Base-by-base conservation (phyloP, 2,797 vertebrate species). In the Harpagifer antarcticus region DNA sequence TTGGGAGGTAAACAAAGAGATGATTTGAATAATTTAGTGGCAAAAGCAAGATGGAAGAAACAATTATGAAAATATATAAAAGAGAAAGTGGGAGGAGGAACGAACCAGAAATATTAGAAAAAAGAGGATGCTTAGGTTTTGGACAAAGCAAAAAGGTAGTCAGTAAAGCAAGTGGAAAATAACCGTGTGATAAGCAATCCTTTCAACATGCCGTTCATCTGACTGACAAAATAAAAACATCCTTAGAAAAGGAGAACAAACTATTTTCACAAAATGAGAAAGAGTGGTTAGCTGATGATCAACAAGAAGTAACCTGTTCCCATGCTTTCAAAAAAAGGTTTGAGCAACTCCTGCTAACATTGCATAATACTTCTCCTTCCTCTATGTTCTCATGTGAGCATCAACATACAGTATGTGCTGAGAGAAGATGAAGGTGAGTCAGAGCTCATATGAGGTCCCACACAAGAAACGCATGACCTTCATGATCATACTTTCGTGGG, bases 171-270 rank as follows among this genome's bases (percentile, higher is more conserved):
- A 17, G 8, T n/a, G 27, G 17, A 57, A 27, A n/a, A 17, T 48
- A 61, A 23, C 6, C 0, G 23, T 40, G 9, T 2, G 23, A 9
- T 16, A 19, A 53, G 20, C 0, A 54, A 58, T 12, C 47, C 47
- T 42, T n/a, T 66, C 13, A 67, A 48, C 20, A 60, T 9, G 2
- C 14, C 12, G 11, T 48, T 43, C 37, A 33, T 55, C 9, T 47
- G 4, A 20, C n/a, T 7, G 16, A 40, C 15, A 40, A 65, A 59
- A 43, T 0, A 56, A 20, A 7, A 11, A 6, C 7, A 9, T 17
- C 19, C 48, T 37, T 1, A 11, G 45, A 57, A 86, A 81, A 75
- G 42, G 40, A 72, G 74, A 81, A 84, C 23, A 49, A 74, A 58
- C 27, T 62, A 33, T 2, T 33, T 67, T 27, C 31, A 53, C 6